Evolutionary conservation across 1,140 invertebrate genomes (phyloP).

Genomic region (Euura saliciscinereae): DNA sequence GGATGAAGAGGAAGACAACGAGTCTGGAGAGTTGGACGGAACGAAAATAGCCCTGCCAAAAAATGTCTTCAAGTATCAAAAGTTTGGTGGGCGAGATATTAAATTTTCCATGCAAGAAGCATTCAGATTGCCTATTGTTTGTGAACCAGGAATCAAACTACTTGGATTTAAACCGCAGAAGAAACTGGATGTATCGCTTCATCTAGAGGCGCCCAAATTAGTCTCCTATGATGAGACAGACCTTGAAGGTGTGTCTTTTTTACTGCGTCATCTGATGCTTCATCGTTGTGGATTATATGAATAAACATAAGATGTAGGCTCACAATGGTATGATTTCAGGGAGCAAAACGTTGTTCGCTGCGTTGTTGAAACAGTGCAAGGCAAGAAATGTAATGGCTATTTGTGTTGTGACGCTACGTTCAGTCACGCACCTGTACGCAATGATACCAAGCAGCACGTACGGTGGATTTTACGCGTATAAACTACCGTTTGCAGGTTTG

Average conservation of each 20-base stretch:
- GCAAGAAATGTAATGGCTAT: constrained; percentile 33
- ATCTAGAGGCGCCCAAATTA: constrained; percentile 30
- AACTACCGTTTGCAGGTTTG: constrained; percentile 33
- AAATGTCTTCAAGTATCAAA: constrained; percentile 2
- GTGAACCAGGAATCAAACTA: constrained; percentile 30
- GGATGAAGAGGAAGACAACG: constrained; percentile 11
- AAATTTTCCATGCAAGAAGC: constrained; percentile 28
- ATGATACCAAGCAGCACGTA: constrained; percentile 33
- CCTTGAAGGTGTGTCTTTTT: constrained; percentile 26
- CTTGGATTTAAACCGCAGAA: constrained; percentile 32
- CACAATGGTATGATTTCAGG: constrained; percentile 18
- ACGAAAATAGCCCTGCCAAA: constrained; percentile 8
- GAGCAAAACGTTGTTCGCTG: constrained; percentile 34
- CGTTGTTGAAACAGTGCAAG: constrained; percentile 34
- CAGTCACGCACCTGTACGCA: constrained; percentile 27
- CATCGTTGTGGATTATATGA: background rate
- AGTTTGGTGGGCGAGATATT: constrained; percentile 26
- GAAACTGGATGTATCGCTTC: constrained; percentile 27
- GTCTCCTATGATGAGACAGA: constrained; percentile 21
- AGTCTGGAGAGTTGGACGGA: constrained; percentile 12
- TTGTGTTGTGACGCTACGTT: constrained; percentile 29
- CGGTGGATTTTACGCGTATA: constrained; percentile 41
- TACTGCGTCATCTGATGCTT: background rate
- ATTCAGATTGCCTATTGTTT: background rate
- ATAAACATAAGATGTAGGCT: too few species aligned